Base-by-base conservation (phyloP, 2,797 vertebrate species). In the Epinephelus awoara region DNA sequence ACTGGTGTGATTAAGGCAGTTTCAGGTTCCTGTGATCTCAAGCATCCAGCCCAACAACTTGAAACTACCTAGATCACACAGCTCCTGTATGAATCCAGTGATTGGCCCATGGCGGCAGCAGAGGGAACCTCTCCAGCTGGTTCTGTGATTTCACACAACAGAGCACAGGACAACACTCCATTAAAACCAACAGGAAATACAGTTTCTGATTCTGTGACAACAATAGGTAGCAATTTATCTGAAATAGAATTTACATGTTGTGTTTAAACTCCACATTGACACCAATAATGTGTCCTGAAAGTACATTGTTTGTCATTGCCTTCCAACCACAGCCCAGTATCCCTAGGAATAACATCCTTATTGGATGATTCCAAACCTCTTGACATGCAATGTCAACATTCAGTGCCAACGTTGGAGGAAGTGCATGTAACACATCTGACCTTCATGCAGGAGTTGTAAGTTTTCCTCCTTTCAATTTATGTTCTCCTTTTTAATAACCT, bases 41-140 rank as follows among this genome's bases (percentile, higher is more conserved):
- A 94, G 92, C 88, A 85, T 91, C 79, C 93, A 95, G 94, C 95
- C 96, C 96, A 97, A 97, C 96, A 97, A 97, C 96, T 96, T 95
- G 96, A 97, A 97, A 97, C 96, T 96, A 97, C 96, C 96, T 97
- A 96, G 95, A 94, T 94, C 96, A 96, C 96, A 93, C 89, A 94
- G 87, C 96, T 75, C 83, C 72, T 21, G 54, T 21, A 10, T 56
- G 6, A 27, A 62, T 21, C 64, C 77, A 42, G 65, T 5, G 49
- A 21, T 15, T 63, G 4, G 10, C 25, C 46, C 18, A 6, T 29
- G 7, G 44, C 1, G 1, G 34, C 55, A n/a, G 23, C 55, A 81
- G 15, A 9, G 4, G 23, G 29, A 54, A 54, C 55, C 18, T 13
- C 18, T 10, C 19, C 50, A 58, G 19, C 25, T 34, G 59, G 25